Evolutionary conservation across 2,797 vertebrate genomes (phyloP), one percentile per base, ranked within the genome.

Genomic region (Lutjanus argentimaculatus): DNA sequence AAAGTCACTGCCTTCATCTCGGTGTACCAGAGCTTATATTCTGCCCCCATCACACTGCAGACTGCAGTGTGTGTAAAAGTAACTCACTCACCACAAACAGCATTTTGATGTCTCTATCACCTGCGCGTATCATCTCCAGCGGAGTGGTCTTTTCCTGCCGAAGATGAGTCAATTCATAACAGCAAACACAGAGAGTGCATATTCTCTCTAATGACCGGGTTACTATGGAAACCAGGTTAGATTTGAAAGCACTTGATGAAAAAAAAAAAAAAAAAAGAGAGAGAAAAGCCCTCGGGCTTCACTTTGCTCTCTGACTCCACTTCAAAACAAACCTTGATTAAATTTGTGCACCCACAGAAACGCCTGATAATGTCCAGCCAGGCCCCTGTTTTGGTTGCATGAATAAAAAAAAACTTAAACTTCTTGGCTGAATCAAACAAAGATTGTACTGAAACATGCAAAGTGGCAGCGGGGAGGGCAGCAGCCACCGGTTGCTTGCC

Each of bases 151-250:
- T 80, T 75, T 68, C 78, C 68, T 55, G 21, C 75, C 45, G 8
- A 45, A 76, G 78, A 89, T 67, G 62, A 90, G 75, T 89, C 76
- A 75, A 75, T 92, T 83, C 81, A 81, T 77, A 58, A 59, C 65
- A 75, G 78, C 83, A 79, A 85, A 87, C 72, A 79, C 36, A 83
- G 72, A 53, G 74, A 66, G 67, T 13, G 56, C 87, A 80, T 71
- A 75, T 79, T 74, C 82, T 42, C 1, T 81, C 77, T 92, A 92
- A 95, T 92, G 90, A 92, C 85, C 66, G 12, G 59, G 93, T 96
- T 95, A 89, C 95, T 90, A 93, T 95, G 89, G 95, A 92, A 96
- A 96, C 95, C 91, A 94, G 90, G 91, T 94, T 85, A 86, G 65
- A 84, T 88, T 89, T 79, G 83, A 91, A 88, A 85, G 91, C 77